These are phyloP conservation scores for Sinocyclocheilus maitianheensis DNA, from an alignment of 2,113 vertebrate genomes.

Conservation along the genomic window DNA sequence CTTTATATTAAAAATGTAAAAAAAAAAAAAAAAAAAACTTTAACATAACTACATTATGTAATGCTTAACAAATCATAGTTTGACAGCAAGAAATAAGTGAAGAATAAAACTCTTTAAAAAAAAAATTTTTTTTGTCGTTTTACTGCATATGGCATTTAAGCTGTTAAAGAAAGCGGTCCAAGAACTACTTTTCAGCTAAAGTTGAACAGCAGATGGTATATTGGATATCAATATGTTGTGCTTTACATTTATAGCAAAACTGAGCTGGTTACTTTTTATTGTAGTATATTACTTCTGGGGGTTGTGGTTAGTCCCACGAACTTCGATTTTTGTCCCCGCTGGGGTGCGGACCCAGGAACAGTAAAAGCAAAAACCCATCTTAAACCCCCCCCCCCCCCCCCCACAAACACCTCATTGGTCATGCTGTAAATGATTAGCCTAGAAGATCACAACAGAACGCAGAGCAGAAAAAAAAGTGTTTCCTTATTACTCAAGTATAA, in stretches of 20 bases:
- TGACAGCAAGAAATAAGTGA: slow-evolving; percentile 2
- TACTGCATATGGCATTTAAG: slow-evolving; percentile 34
- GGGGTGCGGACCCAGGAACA: not conserved
- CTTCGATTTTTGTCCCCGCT: not conserved
- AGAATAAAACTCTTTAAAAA: not conserved
- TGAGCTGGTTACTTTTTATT: slow-evolving; percentile 30
- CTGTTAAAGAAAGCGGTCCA: slow-evolving; percentile 36
- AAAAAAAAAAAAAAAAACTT: not conserved
- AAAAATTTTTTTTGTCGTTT: not conserved
- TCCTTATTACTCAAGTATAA: not conserved
- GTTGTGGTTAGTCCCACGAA: not conserved
- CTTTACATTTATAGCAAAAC: slow-evolving; percentile 44
- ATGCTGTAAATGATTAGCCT: not conserved
- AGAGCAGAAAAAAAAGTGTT: not conserved
- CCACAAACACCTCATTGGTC: not conserved
- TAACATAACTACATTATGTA: not conserved
- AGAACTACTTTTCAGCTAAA: slow-evolving; percentile 21
- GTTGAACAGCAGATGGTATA: slow-evolving; percentile 12
- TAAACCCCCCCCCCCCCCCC: not conserved
- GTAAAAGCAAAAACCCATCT: not conserved
- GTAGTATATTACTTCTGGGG: slow-evolving; percentile 11
- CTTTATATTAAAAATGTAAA: not conserved
- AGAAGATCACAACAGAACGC: not conserved
- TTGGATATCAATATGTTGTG: slow-evolving; percentile 43
- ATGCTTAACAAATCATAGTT: not conserved